Base-by-base conservation (phyloP, 2,888 invertebrate species). In the Ecdyonurus torrentis region DNA sequence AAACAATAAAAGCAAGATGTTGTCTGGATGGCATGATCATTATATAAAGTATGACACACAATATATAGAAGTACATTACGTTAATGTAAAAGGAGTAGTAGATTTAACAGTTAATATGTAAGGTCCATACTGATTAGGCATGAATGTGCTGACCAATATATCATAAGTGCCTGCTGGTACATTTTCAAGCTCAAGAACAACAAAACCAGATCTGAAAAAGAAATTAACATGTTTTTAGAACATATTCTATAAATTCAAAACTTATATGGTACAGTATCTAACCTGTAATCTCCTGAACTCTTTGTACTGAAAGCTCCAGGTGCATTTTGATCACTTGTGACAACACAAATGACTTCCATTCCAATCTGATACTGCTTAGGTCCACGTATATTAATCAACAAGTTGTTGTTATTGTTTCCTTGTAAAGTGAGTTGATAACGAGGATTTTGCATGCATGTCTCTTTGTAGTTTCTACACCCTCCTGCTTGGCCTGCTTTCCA, bases 281-380 rank as follows among this genome's bases (percentile, higher is more conserved):
- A 89, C 90, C 91, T 82, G 72, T 86, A 91, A 66, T 86, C 78
- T 0, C 91, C 91, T 0, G 91, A 88, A 25, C 83, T 79, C 69
- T 83, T 84, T 64, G 80, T 81, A 63, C 81, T 78, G 69, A 89
- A 89, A 2, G 84, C 84, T 59, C 86, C 86, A 0, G 85, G 83
- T 2, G 83, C 74, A 52, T 70, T 75, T 0, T 80, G 75, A 70
- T 87, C 83, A 23, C 79, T 81, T 5, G 74, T 65, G 2, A 85
- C 69, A 2, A 85, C 81, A 24, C 82, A 81, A 1, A 85, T 81
- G 1, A 89, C 80, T 70, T 92, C 91, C 66, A 96, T 80, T 0
- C 93, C 94, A 60, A 95, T 83, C 74, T 90, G 88, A 75, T 87
- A 94, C 71, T 91, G 85, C 76, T 91, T 93, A 2, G 94, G 94